These are phyloP conservation scores for Aspiorhynchus laticeps DNA, from an alignment of 2,113 vertebrate genomes.

Conservation along the genomic window DNA sequence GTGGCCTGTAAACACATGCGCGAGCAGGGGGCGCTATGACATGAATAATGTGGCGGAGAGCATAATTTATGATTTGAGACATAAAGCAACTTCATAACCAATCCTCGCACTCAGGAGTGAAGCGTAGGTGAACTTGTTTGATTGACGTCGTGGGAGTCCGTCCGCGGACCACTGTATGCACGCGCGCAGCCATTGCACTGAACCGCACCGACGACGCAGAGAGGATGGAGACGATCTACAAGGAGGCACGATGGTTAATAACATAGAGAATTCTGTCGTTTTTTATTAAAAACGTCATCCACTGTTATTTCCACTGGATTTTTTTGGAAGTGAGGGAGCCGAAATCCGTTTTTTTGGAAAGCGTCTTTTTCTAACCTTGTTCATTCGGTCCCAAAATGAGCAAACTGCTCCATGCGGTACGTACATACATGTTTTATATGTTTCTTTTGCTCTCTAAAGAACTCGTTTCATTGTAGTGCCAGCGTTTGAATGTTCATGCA, in stretches of 20 bases:
- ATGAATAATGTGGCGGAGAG: constrained; percentile 19
- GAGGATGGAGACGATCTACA: constrained; percentile 29
- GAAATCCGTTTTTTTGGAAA: constrained; percentile 1
- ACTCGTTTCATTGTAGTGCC: background rate
- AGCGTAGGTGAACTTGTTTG: constrained; percentile 59
- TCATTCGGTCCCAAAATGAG: constrained; percentile 50
- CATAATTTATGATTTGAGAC: constrained; percentile 30
- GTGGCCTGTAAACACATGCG: constrained; percentile 32
- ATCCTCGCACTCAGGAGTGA: constrained; percentile 33
- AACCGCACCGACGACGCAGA: constrained; percentile 37
- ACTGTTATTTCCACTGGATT: constrained; percentile 20
- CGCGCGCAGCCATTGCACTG: constrained; percentile 58
- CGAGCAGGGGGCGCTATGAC: constrained; percentile 3
- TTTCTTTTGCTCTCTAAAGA: background rate
- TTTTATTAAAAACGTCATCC: constrained; percentile 1
- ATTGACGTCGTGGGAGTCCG: constrained; percentile 73
- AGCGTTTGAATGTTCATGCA: constrained; percentile 21
- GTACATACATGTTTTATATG: constrained; percentile 44
- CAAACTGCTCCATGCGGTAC: constrained; percentile 46
- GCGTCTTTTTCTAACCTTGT: constrained; percentile 35
- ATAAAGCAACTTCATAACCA: constrained; percentile 48
- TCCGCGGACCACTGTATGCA: constrained; percentile 65
- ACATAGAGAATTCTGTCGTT: background rate
- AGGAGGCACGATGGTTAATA: constrained; percentile 32
- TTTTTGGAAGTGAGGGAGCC: constrained; percentile 8